phyloP scores from a whole-genome alignment of 2,888 invertebrate genomes.

The Cotesia congregata region DNA sequence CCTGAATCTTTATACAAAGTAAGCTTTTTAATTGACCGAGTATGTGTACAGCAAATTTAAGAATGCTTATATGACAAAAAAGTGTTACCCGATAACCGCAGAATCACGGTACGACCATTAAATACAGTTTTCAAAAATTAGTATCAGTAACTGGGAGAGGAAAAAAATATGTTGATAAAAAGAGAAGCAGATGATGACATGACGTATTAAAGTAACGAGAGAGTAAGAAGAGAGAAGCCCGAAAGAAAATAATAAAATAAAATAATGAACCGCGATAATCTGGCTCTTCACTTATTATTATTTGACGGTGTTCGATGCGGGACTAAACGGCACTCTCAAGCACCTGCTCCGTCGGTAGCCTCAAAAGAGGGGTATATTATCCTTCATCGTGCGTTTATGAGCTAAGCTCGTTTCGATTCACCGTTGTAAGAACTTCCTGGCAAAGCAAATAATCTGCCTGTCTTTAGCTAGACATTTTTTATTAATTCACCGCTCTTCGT shows the following conservation, averaged over 20 bases:
- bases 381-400: constrained; percentile 43
- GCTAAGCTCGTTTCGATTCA: constrained; percentile 41
- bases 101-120: constrained; percentile 3
- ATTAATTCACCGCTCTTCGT: constrained; percentile 5
- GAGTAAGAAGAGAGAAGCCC: constrained; percentile 13
- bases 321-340: constrained; percentile 33
- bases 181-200: constrained; percentile 16
- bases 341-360: constrained; percentile 41
- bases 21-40: too few relatives aligned
- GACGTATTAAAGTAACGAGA: not conserved
- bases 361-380: constrained; percentile 37
- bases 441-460: constrained; percentile 31
- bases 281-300: constrained; percentile 17
- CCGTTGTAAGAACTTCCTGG: constrained; percentile 41
- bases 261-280: constrained; percentile 32
- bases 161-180: not conserved
- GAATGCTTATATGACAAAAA: not conserved
- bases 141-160: not conserved
- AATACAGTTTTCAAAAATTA: constrained; percentile 3
- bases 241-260: not conserved
- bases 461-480: not conserved
- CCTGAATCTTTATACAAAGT: too few relatives aligned
- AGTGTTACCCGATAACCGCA: constrained; percentile 5
- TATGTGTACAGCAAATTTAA: too few relatives aligned
- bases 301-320: constrained; percentile 39